Evolutionary conservation across 2,888 invertebrate genomes (phyloP), one percentile per base, ranked within the genome.

Genomic region (Eupithecia subumbrata): DNA sequence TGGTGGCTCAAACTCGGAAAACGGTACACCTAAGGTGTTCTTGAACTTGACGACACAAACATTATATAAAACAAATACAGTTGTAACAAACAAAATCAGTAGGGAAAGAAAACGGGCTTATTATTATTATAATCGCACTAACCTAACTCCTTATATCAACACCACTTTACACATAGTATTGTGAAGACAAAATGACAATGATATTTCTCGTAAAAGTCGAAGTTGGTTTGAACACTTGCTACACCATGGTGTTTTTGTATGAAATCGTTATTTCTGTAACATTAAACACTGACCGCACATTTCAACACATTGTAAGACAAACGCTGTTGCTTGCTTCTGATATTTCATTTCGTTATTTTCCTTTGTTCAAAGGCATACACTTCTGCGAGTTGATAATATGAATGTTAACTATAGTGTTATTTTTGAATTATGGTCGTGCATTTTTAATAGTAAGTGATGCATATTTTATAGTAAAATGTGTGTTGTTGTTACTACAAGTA

Each of bases 81-180:
- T 56, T n/a, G 0, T 8, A 48, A 22, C n/a, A 60, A 60, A 60
- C 60, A 22, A 60, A 60, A 60, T 22, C 22, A 25, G 60, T 25
- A 25, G 25, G 12, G 60, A 60, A 60, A 60, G 25, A 60, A 60
- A 60, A 25, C 60, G 25, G 60, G 60, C 60, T 60, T 60, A 22
- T 25, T 60, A 52, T 52, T n/a, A 56, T 22, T 56, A 60, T 72
- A 75, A 75, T 67, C 75, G 63, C 72, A 77, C 76, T 79, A 79
- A 66, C 72, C 78, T 81, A 81, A 78, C 78, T 78, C 76, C 72
- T 76, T 69, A 72, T 74, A 73, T 75, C 64, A 73, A 67, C 74
- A 79, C 71, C 71, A 76, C 74, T 71, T 71, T 76, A 69, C 52
- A 71, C 63, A 72, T 76, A 76, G 70, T 71, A 74, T 56, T 52